Percentiles rank a stretch among this genome's conserved stretches.
Evolutionary conservation across 2,797 vertebrate genomes (phyloP).

Genomic region (Spatula clypeata): DNA sequence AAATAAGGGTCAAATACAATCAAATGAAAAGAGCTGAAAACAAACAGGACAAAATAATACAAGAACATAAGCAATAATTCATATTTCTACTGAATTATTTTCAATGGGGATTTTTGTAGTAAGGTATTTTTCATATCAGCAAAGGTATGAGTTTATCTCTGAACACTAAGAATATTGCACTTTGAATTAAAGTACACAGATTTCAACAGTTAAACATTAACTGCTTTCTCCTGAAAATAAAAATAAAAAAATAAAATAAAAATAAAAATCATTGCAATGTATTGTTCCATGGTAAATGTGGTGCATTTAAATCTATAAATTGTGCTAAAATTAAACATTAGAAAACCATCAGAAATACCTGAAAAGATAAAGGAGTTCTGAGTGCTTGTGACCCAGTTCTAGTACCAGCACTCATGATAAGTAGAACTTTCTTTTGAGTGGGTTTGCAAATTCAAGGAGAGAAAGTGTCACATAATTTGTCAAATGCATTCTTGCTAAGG

Average conservation of each 20-base stretch:
- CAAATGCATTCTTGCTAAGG: not conserved
- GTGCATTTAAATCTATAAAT: not conserved
- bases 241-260: not conserved
- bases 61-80: not conserved
- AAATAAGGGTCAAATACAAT: not conserved
- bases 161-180: not conserved
- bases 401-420: fast-evolving
- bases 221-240: not conserved
- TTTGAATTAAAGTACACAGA: not conserved
- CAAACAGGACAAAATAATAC: constrained; percentile 5
- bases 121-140: not conserved
- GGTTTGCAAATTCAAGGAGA: not conserved
- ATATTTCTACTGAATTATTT: not conserved
- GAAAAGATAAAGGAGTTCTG: not conserved
- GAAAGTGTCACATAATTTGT: not conserved
- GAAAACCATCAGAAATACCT: not conserved
- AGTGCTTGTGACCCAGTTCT: not conserved
- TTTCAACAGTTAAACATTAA: not conserved
- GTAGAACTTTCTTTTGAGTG: not conserved
- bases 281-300: not conserved
- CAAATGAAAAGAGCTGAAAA: not conserved
- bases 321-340: not conserved
- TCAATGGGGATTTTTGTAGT: not conserved
- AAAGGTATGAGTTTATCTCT: not conserved
- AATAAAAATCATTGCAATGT: not conserved